phyloP scores from a whole-genome alignment of 2,888 invertebrate genomes.

The Cheilosia grossa region DNA sequence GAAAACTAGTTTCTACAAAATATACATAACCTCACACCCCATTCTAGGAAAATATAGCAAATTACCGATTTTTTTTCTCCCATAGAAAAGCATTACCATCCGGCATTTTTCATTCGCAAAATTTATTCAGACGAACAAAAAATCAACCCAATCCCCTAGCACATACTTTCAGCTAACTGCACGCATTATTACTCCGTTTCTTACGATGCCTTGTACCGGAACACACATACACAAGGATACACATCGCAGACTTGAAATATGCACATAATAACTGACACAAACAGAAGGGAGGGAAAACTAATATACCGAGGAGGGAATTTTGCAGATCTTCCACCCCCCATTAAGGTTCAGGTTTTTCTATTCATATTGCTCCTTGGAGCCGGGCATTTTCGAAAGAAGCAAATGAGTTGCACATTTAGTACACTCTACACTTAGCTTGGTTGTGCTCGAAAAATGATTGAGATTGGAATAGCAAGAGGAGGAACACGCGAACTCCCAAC shows the following conservation, averaged over 20 bases:
- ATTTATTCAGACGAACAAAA: conserved; percentile 50
- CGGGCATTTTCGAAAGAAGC: conserved; percentile 18
- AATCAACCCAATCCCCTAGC: conserved; percentile 11
- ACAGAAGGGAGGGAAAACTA: conserved; percentile 49
- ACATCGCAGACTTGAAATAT: conserved; percentile 65
- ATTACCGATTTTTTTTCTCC: conserved; percentile 60
- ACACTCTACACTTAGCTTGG: conserved; percentile 23
- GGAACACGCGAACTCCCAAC: background rate
- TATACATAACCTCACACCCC: background rate
- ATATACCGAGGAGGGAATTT: conserved; percentile 35
- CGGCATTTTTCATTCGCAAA: conserved; percentile 66
- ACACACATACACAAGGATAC: conserved; percentile 42
- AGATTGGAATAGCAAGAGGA: conserved; percentile 37
- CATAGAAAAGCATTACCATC: conserved; percentile 63
- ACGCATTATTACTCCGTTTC: conserved; percentile 68
- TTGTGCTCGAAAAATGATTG: conserved; percentile 49
- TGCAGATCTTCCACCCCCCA: conserved; percentile 52
- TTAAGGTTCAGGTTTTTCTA: conserved; percentile 38
- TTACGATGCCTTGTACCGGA: conserved; percentile 7
- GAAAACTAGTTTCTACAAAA: conserved; percentile 15
- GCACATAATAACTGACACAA: conserved; percentile 73
- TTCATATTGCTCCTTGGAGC: background rate
- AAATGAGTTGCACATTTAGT: conserved; percentile 71
- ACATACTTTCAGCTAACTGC: conserved; percentile 56
- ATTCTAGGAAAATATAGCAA: conserved; percentile 35